Evolutionary conservation across 1,140 invertebrate genomes (phyloP).

Genomic region (Gryllus bimaculatus): DNA sequence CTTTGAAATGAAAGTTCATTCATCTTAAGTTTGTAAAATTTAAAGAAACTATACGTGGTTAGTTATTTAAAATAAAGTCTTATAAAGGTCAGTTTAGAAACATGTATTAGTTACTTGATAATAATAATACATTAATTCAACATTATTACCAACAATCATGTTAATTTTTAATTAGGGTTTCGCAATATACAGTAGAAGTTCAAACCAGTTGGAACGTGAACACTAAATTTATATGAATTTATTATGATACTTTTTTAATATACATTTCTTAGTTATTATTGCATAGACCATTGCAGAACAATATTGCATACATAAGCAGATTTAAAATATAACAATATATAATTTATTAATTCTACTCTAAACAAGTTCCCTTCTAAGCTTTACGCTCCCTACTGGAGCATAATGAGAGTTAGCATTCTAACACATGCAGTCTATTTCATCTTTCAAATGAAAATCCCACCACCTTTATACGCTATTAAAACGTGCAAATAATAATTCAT

Average conservation of each 20-base stretch:
- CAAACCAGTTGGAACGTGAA: background rate
- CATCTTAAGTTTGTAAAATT: too few species aligned
- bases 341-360: background rate
- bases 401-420: background rate
- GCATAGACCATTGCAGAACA: constrained; percentile 3
- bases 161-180: background rate
- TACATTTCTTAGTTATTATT: background rate
- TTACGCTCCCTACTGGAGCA: background rate
- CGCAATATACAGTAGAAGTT: background rate
- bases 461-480: background rate
- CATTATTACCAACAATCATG: background rate
- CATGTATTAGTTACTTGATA: background rate
- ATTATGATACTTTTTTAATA: background rate
- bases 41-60: background rate
- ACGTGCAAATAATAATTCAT: too few species aligned
- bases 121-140: background rate
- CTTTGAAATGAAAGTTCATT: too few species aligned
- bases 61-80: background rate
- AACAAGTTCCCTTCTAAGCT: background rate
- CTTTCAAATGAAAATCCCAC: background rate
- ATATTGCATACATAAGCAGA: background rate
- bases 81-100: background rate
- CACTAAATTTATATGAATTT: constrained; percentile 1
- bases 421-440: background rate
- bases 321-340: background rate